Percentiles rank a stretch among this genome's conserved stretches.
These are phyloP conservation scores for Pelecanus crispus DNA, from an alignment of 2,113 vertebrate species.

Conservation along the genomic window DNA sequence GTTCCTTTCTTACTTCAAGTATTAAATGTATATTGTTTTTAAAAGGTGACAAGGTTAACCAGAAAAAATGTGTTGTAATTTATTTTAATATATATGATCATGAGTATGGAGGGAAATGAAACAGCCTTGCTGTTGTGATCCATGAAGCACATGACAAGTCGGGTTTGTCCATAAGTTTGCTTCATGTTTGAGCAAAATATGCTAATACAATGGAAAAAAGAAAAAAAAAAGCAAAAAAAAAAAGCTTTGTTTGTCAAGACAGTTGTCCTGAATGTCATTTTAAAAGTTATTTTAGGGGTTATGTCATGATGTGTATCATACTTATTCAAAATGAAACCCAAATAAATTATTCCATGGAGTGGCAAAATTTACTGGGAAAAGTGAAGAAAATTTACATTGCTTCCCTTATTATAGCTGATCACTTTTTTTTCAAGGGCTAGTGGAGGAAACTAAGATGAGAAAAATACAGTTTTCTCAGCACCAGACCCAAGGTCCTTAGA, in stretches of 20 bases:
- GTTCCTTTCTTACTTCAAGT: slow-evolving; percentile 53
- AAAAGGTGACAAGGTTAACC: slow-evolving; percentile 50
- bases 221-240: not conserved
- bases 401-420: not conserved
- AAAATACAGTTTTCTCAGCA: not conserved
- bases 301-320: slow-evolving; percentile 32
- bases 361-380: slow-evolving; percentile 30
- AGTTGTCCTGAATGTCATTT: slow-evolving; percentile 47
- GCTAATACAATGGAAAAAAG: not conserved
- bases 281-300: slow-evolving; percentile 28
- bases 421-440: not conserved
- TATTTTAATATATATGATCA: slow-evolving; percentile 56
- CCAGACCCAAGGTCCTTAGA: accelerated
- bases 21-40: slow-evolving; percentile 67
- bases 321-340: slow-evolving; percentile 23
- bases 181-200: slow-evolving; percentile 45
- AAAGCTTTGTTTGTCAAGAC: slow-evolving; percentile 28
- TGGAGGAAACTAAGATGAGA: not conserved
- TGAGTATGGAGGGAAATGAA: slow-evolving; percentile 30
- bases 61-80: slow-evolving; percentile 54
- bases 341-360: slow-evolving; percentile 50
- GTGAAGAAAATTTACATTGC: not conserved
- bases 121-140: slow-evolving; percentile 16
- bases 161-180: slow-evolving; percentile 5
- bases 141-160: slow-evolving; percentile 42